Percentiles rank a stretch among this genome's conserved stretches.
Evolutionary conservation across 1,140 invertebrate genomes (phyloP).

Genomic region (Drosophila persimilis): DNA sequence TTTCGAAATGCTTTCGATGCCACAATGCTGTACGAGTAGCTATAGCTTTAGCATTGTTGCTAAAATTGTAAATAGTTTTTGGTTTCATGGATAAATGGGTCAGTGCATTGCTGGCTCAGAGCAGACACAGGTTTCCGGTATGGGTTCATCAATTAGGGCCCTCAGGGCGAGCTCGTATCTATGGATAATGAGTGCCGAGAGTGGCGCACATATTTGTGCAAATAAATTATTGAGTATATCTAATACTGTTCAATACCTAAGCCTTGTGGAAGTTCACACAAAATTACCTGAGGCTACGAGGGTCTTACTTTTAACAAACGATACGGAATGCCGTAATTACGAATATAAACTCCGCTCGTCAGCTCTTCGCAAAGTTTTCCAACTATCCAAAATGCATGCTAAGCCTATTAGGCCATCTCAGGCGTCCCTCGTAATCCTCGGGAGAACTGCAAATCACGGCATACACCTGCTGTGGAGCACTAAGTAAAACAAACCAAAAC

Average conservation of each 20-base stretch:
- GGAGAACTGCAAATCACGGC: conserved; percentile 23
- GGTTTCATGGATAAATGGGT: conserved; percentile 60
- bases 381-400: conserved; percentile 54
- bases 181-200: background rate
- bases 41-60: conserved; percentile 16
- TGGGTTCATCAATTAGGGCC: conserved; percentile 2
- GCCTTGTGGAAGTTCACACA: too few relatives aligned
- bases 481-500: conserved; percentile 47
- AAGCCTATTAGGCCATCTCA: conserved; percentile 46
- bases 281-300: too few relatives aligned
- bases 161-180: background rate
- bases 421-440: conserved; percentile 16
- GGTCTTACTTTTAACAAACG: background rate
- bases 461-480: conserved; percentile 12
- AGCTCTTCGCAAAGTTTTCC: conserved; percentile 20
- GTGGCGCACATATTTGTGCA: conserved; percentile 12
- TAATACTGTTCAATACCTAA: too few relatives aligned
- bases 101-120: conserved; percentile 20
- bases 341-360: conserved; percentile 29
- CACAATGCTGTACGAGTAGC: background rate
- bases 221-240: too few relatives aligned
- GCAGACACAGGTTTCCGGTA: background rate
- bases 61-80: conserved; percentile 45
- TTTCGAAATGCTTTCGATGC: conserved; percentile 52
- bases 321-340: conserved; percentile 12